Conservation (phyloP, 2,797 vertebrate genomes). For the Triplophysa yarkandensis region DNA sequence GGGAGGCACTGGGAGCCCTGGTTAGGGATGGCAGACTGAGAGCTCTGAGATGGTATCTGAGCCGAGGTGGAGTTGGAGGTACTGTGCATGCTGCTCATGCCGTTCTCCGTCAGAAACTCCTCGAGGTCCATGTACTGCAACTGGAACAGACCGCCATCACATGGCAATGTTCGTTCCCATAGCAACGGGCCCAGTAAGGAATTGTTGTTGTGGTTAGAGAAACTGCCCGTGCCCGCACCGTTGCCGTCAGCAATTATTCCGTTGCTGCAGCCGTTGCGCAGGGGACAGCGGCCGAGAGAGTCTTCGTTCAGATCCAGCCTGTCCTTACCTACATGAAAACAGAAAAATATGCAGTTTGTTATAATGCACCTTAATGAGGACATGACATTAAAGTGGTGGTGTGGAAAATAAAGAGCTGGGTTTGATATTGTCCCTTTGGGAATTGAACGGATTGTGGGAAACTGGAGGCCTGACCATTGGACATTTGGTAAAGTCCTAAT, state of each 20-base stretch:
- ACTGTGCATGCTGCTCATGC: conserved; percentile 79
- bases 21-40: conserved; percentile 79
- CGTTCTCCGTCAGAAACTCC: conserved; percentile 90
- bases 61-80: conserved; percentile 77
- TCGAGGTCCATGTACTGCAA: conserved; percentile 94
- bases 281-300: conserved; percentile 72
- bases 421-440: too few species aligned
- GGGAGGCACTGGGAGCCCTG: conserved; percentile 82
- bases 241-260: conserved; percentile 53
- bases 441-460: too few species aligned
- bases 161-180: conserved; percentile 89
- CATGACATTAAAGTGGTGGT: too few species aligned
- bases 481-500: too few species aligned
- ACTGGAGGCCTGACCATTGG: too few species aligned
- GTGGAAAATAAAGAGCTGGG: too few species aligned
- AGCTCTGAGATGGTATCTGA: conserved; percentile 81
- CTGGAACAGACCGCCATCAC: conserved; percentile 84
- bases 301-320: conserved; percentile 77
- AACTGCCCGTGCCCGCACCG: conserved; percentile 62
- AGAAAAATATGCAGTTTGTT: conserved; percentile 29
- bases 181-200: conserved; percentile 84
- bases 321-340: conserved; percentile 72
- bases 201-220: conserved; percentile 37
- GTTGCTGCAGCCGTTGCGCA: conserved; percentile 59
- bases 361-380: not conserved